phyloP scores from a whole-genome alignment of 2,113 vertebrate species.

The western clawed frog (Xenopus tropicalis) region UCB_Xtro_10.0 CM004450.2:145537501-145538000 shows the following conservation, averaged over 20 bases:
- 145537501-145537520: neutral
- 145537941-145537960: neutral
- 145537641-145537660: conserved; percentile 7
- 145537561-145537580: neutral
- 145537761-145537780: conserved; percentile 11
- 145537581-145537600: conserved; percentile 21
- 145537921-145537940: neutral
- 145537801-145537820: conserved; percentile 1
- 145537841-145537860: conserved; percentile 19
- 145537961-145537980: too few relatives aligned
- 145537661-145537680: conserved; percentile 1
- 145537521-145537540: neutral
- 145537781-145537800: neutral
- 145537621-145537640: conserved; percentile 6
- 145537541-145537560: conserved; percentile 27
- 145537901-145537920: too few relatives aligned
- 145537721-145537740: neutral
- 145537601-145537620: conserved; percentile 11
- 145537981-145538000: too few relatives aligned
- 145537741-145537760: neutral
- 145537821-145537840: neutral
- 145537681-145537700: neutral
- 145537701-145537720: too few relatives aligned
- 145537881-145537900: neutral
- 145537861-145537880: conserved; percentile 22